A percentile compares a stretch with the other conserved stretches of the same genome.
Conservation (phyloP, 2,797 vertebrate species). For the Trachurus trachurus region DNA sequence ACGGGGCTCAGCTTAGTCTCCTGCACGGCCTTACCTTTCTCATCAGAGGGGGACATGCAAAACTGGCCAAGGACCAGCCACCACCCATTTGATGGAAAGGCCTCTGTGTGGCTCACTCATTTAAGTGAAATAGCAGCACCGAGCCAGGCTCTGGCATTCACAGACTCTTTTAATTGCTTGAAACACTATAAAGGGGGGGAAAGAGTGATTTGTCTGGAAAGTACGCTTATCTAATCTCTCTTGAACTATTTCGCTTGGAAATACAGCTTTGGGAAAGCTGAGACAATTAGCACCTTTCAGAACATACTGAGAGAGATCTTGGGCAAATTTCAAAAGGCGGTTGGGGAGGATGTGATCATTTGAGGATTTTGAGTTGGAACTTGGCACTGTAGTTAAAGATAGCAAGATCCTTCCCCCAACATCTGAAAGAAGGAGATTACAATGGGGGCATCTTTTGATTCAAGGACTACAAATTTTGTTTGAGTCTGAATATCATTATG, state of each 20-base stretch:
- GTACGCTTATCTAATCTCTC: slow-evolving; percentile 75
- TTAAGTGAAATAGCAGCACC: slow-evolving; percentile 54
- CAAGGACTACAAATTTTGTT: slow-evolving; percentile 16
- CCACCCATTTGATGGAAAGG: slow-evolving; percentile 38
- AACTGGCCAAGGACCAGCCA: slow-evolving; percentile 64
- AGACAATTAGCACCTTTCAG: slow-evolving; percentile 71
- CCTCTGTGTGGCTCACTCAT: slow-evolving; percentile 42
- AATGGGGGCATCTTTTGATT: slow-evolving; percentile 41
- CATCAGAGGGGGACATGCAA: slow-evolving; percentile 52
- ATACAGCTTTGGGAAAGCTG: slow-evolving; percentile 57
- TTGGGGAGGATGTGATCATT: slow-evolving; percentile 61
- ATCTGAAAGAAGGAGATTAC: slow-evolving; percentile 42
- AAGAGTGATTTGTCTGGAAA: slow-evolving; percentile 69
- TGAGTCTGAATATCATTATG: slow-evolving; percentile 36
- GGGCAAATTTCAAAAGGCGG: slow-evolving; percentile 59
- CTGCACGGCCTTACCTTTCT: slow-evolving; percentile 41
- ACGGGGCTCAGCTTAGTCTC: slow-evolving; percentile 6
- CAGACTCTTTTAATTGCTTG: slow-evolving; percentile 65
- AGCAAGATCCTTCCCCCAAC: slow-evolving; percentile 21
- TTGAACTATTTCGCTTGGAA: slow-evolving; percentile 63
- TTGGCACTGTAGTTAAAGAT: slow-evolving; percentile 42
- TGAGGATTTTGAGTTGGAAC: slow-evolving; percentile 49
- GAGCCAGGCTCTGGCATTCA: slow-evolving; percentile 66
- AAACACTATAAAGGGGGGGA: slow-evolving; percentile 62
- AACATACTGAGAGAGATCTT: slow-evolving; percentile 60